A percentile compares a stretch with the other conserved stretches of the same genome.
These are phyloP conservation scores for Cephalopterus ornatus DNA, from an alignment of 2,113 vertebrate species.

Conservation along the genomic window DNA sequence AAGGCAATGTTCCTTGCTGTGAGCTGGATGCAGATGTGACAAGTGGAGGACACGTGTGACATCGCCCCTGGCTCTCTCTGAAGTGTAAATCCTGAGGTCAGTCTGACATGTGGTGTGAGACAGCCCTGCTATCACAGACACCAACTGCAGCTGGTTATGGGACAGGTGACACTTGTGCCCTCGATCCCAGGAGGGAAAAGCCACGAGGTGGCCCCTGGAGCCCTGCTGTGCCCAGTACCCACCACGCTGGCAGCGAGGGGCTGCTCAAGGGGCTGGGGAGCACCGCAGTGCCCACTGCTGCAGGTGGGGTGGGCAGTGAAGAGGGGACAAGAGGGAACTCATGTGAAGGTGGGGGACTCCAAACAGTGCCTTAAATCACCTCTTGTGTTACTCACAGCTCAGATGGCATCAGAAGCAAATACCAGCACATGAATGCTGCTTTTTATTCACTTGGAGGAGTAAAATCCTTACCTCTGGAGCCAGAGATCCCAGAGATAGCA, in stretches of 20 bases:
- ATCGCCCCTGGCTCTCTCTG: neutral
- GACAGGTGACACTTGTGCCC: neutral
- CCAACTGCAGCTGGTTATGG: neutral
- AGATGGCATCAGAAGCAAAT: neutral
- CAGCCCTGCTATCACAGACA: neutral
- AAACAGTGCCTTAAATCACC: neutral
- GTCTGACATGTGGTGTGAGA: neutral
- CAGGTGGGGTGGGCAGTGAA: too few relatives aligned
- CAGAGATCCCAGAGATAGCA: neutral
- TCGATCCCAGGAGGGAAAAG: neutral
- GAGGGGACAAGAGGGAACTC: neutral
- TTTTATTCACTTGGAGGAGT: neutral
- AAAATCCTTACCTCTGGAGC: neutral
- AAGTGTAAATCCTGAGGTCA: neutral
- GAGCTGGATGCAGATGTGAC: neutral
- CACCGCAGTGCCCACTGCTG: neutral
- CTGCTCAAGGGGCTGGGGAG: neutral
- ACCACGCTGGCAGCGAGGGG: rapidly evolving
- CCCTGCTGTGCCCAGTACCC: neutral
- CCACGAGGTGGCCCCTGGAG: neutral
- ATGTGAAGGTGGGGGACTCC: rapidly evolving
- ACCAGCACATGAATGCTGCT: neutral
- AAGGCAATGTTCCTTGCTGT: neutral
- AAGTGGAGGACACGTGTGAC: neutral
- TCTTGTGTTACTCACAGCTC: neutral